Base-by-base conservation (phyloP, 2,888 invertebrate genomes). In the Drosophila helvetica region DNA sequence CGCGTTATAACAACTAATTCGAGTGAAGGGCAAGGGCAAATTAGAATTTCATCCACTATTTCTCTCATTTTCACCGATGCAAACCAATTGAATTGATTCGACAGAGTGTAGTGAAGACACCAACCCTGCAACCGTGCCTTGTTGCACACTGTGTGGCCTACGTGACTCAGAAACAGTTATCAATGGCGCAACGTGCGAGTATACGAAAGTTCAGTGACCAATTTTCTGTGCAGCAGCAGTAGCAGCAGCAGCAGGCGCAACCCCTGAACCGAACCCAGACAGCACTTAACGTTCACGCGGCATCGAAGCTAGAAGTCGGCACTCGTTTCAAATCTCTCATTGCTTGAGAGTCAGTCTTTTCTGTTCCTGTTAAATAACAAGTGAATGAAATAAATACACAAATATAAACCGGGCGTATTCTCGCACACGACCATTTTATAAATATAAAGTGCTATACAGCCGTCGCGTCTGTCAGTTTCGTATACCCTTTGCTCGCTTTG, bases 141-240 rank as follows among this genome's bases (percentile, higher is more conserved):
- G 85, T 84, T 86, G 85, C 73, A 88, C 76, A 75, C 59, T 72
- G 68, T 74, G 56, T 72, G 83, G 89, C 86, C 88, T 89, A 89
- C 88, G 88, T 89, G 88, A 89, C 89, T 89, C 85, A 79, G 83
- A 83, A 78, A 62, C 84, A 77, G 77, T 86, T 85, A 80, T 77
- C 85, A 90, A 89, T 89, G 88, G 88, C 89, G 84, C 80, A 75
- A 66, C 89, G 75, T 38, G 38, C 38, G 15, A 38, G 38, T 69
- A 74, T 56, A 74, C 56, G 75, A 73, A 69, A 77, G 80, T 86
- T 80, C 86, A 88, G 59, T 87, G 75, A 77, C 83, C 88, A 81
- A 80, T 52, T 74, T 74, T 65, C 51, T 73, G 68, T 76, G 78
- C 82, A 87, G 58, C 79, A 75, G 72, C 71, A 17, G 73, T 78